Evolutionary conservation across 1,140 invertebrate genomes (phyloP), one percentile per base, ranked within the genome.

Genomic region (Panulirus ornatus): DNA sequence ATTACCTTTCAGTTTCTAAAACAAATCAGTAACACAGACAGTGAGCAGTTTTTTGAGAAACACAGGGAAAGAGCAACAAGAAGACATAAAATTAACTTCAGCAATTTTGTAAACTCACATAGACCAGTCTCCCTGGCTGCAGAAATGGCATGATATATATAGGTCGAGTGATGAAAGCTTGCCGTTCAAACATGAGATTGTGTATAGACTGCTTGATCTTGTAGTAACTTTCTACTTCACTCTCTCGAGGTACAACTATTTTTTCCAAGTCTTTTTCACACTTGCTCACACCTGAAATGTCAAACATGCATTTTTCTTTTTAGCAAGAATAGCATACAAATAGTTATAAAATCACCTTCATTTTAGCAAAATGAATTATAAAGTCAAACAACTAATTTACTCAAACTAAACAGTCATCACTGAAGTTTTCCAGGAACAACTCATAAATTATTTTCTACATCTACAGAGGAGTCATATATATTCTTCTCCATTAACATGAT

Each of bases 71-170:
- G n/a, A n/a, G n/a, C n/a, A n/a, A n/a, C n/a, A n/a, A n/a, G n/a
- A n/a, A n/a, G n/a, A n/a, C n/a, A n/a, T n/a, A n/a, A n/a, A n/a
- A n/a, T n/a, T n/a, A n/a, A n/a, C n/a, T n/a, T n/a, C n/a, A n/a
- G n/a, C n/a, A n/a, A n/a, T n/a, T n/a, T n/a, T n/a, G n/a, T 58
- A n/a, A 38, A 86, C 92, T 93, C 94, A 98, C 97, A 94, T 98
- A 97, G 6, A 99, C 95, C 92, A 99, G 94, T 92, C 99, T 95
- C 6, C 99, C 99, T 0, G 98, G 96, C 93, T 99, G 97, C 89
- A 99, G 94, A 94, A 99, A 99, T 0, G 98, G 98, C 76, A 99
- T 94, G 22, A 99, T 94, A 94, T 99, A 98, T 93, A 97, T 95
- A 0, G 98, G 97, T 92, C 96, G 96, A 0, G 97, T 97, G 84